Conservation (phyloP, 2,797 vertebrate species). For the Meda fulgida region DNA sequence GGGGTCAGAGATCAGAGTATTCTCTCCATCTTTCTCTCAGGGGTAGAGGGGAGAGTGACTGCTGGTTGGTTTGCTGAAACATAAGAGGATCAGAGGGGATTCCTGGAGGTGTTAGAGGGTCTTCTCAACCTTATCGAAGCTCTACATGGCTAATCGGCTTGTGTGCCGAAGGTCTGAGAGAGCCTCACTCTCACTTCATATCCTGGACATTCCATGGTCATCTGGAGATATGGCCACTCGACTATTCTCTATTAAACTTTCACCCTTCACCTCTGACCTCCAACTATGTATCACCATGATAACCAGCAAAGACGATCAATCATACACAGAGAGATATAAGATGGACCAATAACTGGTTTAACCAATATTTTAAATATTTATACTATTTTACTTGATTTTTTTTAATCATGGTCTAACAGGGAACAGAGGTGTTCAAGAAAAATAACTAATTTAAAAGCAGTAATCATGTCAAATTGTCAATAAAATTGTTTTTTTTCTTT, state of each 20-base stretch:
- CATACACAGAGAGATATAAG: neutral
- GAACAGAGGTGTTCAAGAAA: neutral
- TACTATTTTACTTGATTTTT: neutral
- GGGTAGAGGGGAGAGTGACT: neutral
- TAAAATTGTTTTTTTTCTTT: neutral
- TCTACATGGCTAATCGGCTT: conserved; percentile 39
- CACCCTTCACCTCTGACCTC: conserved; percentile 29
- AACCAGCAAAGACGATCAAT: neutral
- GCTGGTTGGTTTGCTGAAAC: conserved; percentile 10
- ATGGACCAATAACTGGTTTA: neutral
- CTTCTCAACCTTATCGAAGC: conserved; percentile 23
- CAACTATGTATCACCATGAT: conserved; percentile 11
- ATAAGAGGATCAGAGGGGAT: conserved; percentile 48
- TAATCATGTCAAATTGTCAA: neutral
- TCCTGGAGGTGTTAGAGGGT: conserved; percentile 34
- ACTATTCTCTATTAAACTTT: neutral
- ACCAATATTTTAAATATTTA: neutral
- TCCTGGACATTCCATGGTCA: neutral
- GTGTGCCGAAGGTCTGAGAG: neutral
- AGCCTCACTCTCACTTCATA: neutral
- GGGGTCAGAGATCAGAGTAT: neutral
- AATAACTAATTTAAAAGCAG: neutral
- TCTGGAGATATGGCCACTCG: neutral
- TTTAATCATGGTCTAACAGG: neutral
- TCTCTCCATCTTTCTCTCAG: neutral